Percentiles rank a stretch among this genome's conserved stretches.
Conservation (phyloP, 2,797 vertebrate species). For the Mareca penelope region DNA sequence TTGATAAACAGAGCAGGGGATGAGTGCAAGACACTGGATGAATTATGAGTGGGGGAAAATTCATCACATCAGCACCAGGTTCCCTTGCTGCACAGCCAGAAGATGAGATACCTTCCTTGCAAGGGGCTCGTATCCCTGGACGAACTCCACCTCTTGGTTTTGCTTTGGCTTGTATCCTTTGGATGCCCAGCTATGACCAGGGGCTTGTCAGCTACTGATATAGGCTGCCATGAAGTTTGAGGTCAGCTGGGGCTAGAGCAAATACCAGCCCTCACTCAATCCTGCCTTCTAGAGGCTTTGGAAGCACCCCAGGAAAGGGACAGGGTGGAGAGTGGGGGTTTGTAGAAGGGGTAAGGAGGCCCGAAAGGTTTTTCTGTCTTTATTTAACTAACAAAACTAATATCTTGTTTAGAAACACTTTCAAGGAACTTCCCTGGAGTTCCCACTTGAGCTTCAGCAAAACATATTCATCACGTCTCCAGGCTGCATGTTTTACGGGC, state of each 20-base stretch:
- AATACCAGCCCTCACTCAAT: not conserved
- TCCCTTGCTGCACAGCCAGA: not conserved
- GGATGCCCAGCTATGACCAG: not conserved
- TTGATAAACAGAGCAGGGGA: conserved; percentile 28
- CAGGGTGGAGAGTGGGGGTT: not conserved
- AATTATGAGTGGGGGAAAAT: conserved; percentile 1
- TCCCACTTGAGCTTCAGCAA: conserved; percentile 2
- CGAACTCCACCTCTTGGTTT: not conserved
- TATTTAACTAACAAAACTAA: not conserved
- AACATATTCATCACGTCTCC: not conserved
- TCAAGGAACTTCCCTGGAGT: conserved; percentile 23
- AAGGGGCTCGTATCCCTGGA: not conserved
- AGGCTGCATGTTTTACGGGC: not conserved
- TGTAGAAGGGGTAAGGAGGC: not conserved
- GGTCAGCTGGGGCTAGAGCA: not conserved
- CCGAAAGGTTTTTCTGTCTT: not conserved
- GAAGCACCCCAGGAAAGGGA: not conserved
- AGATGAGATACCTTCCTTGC: not conserved
- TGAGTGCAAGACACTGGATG: not conserved
- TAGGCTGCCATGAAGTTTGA: not conserved
- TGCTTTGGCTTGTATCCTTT: not conserved
- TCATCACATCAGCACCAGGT: not conserved
- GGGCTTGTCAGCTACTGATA: not conserved
- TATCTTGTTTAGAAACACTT: not conserved
- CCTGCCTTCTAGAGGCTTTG: not conserved